Base-by-base conservation (phyloP, 2,888 invertebrate species). In the Andrena dorsata region DNA sequence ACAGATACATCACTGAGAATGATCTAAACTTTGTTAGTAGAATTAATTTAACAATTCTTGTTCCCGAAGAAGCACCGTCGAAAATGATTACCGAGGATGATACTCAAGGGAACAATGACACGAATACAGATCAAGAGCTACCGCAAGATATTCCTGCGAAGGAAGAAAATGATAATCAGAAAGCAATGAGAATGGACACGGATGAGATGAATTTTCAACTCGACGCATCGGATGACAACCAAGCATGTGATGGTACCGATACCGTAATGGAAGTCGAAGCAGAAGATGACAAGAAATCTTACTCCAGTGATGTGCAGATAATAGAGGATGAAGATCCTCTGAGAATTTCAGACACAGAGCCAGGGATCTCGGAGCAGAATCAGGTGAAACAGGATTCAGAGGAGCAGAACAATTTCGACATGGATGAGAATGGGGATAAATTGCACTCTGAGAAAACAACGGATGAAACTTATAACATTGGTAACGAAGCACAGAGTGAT, bases 1-100 rank as follows among this genome's bases (percentile, higher is more conserved):
- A 97, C 92, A 94, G 95, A 64, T 95, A 96, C 90, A 95, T 97
- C 87, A 94, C 95, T 8, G 95, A 96, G 82, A 95, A 96, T 90
- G 94, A 94, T 92, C 94, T 95, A 90, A 95, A 95, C 90, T 95
- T 96, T 91, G 95, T 95, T 3, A 94, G 95, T 30, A 93, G 92
- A 86, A 94, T 95, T 60, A 94, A 94, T 68, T 80, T 92, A 8
- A 92, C 92, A 66, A 93, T 94, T 77, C 73, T 84, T 30, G 94
- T 94, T 70, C 56, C 86, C 5, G 84, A 91, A 7, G 94, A 94
- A 49, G 91, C 78, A 82, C 92, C 85, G 76, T 92, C 93, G 71
- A 91, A 90, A 70, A 80, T 71, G 13, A 84, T 76, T 51, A 88
- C 84, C 0, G 86, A 88, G 0, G 69, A 63, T 10, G 81, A 83